phyloP scores from a whole-genome alignment of 92 coral and sea anemone species.

The Hydrozoanthus gracilis region DNA sequence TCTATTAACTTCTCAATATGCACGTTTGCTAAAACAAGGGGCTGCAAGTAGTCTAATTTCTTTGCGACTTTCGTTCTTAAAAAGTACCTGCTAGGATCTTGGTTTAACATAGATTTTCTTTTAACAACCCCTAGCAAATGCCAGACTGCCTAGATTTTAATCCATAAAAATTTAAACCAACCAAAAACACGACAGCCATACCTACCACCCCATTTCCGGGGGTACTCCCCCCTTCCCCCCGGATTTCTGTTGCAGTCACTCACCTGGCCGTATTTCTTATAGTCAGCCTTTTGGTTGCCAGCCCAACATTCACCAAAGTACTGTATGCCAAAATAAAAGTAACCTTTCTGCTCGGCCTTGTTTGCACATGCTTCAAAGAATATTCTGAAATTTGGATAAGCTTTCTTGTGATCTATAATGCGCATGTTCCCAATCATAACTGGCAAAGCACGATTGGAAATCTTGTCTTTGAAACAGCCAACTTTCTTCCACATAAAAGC shows the following conservation, averaged over 20 bases:
- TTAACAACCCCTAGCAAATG: too few relatives aligned
- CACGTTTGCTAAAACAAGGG: too few relatives aligned
- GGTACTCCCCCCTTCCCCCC: not conserved
- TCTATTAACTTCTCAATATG: too few relatives aligned
- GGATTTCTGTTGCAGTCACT: not conserved
- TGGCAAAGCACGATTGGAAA: conserved; percentile 27
- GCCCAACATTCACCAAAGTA: conserved; percentile 45
- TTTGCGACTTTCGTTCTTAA: too few relatives aligned
- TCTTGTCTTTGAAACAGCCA: conserved; percentile 32
- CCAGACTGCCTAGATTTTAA: too few relatives aligned
- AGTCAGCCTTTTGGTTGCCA: conserved; percentile 2
- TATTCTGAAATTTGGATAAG: conserved; percentile 15
- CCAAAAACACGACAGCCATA: too few relatives aligned
- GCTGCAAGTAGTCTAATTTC: too few relatives aligned
- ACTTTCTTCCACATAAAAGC: conserved; percentile 34
- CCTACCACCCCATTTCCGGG: too few relatives aligned
- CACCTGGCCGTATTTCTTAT: conserved; percentile 15
- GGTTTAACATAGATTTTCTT: too few relatives aligned
- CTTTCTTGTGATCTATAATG: conserved; percentile 25
- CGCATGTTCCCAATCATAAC: not conserved
- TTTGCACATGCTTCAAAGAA: conserved; percentile 37
- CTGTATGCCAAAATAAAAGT: conserved; percentile 34
- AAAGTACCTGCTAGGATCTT: too few relatives aligned
- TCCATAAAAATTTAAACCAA: too few relatives aligned
- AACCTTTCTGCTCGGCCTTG: conserved; percentile 7